These are phyloP conservation scores for Drosophila robusta DNA, from an alignment of 2,888 invertebrate genomes.

Conservation along the genomic window DNA sequence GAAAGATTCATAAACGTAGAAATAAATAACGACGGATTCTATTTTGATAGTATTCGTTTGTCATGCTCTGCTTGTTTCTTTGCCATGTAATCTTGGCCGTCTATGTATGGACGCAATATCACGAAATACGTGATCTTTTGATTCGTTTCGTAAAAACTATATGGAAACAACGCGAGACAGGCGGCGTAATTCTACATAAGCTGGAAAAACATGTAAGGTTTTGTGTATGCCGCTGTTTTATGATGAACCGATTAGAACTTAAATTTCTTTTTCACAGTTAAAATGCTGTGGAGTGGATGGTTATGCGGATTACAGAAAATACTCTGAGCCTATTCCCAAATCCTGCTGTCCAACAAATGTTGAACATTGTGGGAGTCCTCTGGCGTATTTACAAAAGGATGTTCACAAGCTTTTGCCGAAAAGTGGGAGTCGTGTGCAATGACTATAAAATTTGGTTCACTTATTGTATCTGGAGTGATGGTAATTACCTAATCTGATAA, in stretches of 20 bases:
- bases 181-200: background rate
- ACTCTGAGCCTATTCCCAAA: background rate
- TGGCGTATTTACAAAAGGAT: background rate
- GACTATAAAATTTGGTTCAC: conserved; percentile 6
- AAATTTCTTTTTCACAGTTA: background rate
- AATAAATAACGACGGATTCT: background rate
- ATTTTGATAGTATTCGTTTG: conserved; percentile 21
- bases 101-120: conserved; percentile 16
- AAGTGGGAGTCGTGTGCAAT: background rate
- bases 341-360: conserved; percentile 16
- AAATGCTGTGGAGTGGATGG: conserved; percentile 29
- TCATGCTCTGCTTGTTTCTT: conserved; percentile 28
- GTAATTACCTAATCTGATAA: conserved; percentile 4
- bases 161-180: background rate
- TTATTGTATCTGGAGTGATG: conserved; percentile 10
- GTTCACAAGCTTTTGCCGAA: background rate
- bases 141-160: background rate
- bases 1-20: too few species aligned
- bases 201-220: conserved; percentile 14
- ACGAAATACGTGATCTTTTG: background rate
- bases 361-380: too few species aligned
- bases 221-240: too few species aligned
- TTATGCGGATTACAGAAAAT: background rate
- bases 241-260: background rate
- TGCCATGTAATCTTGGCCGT: conserved; percentile 12